Evolutionary conservation across 2,797 vertebrate genomes (phyloP).

Genomic region (Molossus alvarezi): DNA sequence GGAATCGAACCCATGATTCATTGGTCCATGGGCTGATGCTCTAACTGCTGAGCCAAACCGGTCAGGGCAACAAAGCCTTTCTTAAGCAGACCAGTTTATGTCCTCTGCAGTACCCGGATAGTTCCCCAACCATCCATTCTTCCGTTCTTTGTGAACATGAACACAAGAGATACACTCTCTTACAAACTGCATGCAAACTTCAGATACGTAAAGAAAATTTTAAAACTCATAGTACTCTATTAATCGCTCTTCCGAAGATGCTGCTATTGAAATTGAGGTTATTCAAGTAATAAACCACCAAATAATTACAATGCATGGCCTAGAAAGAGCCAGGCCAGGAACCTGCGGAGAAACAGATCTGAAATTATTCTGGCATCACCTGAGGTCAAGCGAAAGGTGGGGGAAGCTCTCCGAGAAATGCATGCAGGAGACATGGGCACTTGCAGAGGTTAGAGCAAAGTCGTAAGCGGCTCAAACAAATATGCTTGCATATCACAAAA

Average conservation of each 20-base stretch:
- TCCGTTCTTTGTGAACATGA: background rate
- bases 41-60: no score
- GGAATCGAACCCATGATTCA: no score
- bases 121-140: slow-evolving; percentile 5
- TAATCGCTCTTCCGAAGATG: slow-evolving; percentile 69
- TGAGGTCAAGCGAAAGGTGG: slow-evolving; percentile 74
- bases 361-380: slow-evolving; percentile 78
- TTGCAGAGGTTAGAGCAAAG: background rate
- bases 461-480: background rate
- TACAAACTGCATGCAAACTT: slow-evolving; percentile 15
- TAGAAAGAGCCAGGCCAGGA: slow-evolving; percentile 63
- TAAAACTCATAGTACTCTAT: slow-evolving; percentile 55
- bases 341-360: slow-evolving; percentile 76
- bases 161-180: background rate
- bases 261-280: slow-evolving; percentile 4
- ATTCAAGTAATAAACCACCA: slow-evolving; percentile 59
- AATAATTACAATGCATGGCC: slow-evolving; percentile 42
- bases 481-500: background rate
- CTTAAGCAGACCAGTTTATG: background rate
- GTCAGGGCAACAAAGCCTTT: background rate
- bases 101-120: background rate
- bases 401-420: slow-evolving; percentile 40
- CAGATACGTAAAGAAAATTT: background rate
- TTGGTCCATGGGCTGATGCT: no score
- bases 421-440: background rate